Conservation (phyloP, 2,888 invertebrate species). For the Monopis laevigella region DNA sequence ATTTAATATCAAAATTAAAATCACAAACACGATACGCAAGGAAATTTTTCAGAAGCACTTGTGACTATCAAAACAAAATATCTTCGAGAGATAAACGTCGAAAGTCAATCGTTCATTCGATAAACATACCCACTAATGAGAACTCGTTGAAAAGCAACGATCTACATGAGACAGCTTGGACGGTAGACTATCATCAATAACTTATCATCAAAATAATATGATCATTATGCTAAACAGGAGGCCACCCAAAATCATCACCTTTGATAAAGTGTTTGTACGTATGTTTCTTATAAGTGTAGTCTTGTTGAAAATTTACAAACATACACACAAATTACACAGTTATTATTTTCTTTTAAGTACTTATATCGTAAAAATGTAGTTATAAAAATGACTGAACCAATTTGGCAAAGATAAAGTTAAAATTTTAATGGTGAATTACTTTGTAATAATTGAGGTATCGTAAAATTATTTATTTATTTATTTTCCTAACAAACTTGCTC, state of each 20-base stretch:
- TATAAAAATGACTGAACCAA: no score
- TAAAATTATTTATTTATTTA: no score
- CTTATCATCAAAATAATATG: slow-evolving; percentile 52
- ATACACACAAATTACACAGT: no score
- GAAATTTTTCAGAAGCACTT: slow-evolving; percentile 4
- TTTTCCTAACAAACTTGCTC: no score
- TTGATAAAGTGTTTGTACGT: no score
- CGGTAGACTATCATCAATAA: slow-evolving; percentile 50
- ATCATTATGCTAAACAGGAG: slow-evolving; percentile 44
- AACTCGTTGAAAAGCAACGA: slow-evolving; percentile 56
- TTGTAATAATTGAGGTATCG: no score
- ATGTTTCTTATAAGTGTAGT: no score
- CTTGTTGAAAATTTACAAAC: no score
- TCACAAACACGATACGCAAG: slow-evolving; percentile 1
- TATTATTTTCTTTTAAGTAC: no score
- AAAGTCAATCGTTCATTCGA: slow-evolving; percentile 53
- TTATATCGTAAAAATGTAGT: no score
- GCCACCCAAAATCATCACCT: slow-evolving; percentile 67
- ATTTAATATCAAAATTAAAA: background rate
- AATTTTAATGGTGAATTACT: no score
- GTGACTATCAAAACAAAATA: slow-evolving; percentile 4
- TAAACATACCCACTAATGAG: slow-evolving; percentile 53
- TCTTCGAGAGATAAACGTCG: slow-evolving; percentile 25
- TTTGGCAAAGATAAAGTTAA: no score
- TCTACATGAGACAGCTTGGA: slow-evolving; percentile 55